phyloP scores from a whole-genome alignment of 2,888 invertebrate genomes.

The Abscondita cerata region DNA sequence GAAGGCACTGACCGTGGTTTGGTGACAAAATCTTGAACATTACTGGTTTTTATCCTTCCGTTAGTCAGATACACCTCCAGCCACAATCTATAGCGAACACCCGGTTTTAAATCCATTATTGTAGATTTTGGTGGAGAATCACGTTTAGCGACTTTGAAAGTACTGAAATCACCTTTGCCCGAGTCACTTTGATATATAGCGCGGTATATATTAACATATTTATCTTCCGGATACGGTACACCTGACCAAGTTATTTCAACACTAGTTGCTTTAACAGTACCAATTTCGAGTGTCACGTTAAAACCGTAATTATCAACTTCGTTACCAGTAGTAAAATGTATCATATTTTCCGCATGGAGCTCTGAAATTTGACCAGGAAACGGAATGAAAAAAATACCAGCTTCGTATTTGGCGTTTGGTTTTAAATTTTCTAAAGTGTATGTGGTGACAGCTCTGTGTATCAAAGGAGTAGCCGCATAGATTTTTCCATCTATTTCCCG shows the following conservation, averaged over 20 bases:
- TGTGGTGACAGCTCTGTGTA: slow-evolving; percentile 81
- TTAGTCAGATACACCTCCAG: slow-evolving; percentile 89
- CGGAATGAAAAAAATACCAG: slow-evolving; percentile 83
- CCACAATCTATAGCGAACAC: slow-evolving; percentile 87
- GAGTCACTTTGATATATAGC: slow-evolving; percentile 82
- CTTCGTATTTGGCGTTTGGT: slow-evolving; percentile 81
- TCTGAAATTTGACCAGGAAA: slow-evolving; percentile 82
- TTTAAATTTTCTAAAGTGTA: slow-evolving; percentile 80
- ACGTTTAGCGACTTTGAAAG: slow-evolving; percentile 77
- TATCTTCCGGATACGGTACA: slow-evolving; percentile 87
- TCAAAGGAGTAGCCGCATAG: slow-evolving; percentile 83
- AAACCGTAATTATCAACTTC: slow-evolving; percentile 83
- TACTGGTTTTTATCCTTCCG: slow-evolving; percentile 88
- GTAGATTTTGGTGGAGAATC: slow-evolving; percentile 72
- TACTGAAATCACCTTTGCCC: slow-evolving; percentile 75
- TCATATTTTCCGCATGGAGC: slow-evolving; percentile 72
- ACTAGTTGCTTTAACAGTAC: slow-evolving; percentile 76
- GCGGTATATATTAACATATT: slow-evolving; percentile 88
- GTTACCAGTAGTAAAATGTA: slow-evolving; percentile 75
- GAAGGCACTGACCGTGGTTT: slow-evolving; percentile 71
- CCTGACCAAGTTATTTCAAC: slow-evolving; percentile 85
- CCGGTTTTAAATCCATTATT: slow-evolving; percentile 75
- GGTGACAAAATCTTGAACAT: slow-evolving; percentile 86
- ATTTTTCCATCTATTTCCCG: slow-evolving; percentile 83
- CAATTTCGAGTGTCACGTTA: slow-evolving; percentile 77